phyloP scores from a whole-genome alignment of 2,888 invertebrate genomes.

The Acanthopleura granulata region DNA sequence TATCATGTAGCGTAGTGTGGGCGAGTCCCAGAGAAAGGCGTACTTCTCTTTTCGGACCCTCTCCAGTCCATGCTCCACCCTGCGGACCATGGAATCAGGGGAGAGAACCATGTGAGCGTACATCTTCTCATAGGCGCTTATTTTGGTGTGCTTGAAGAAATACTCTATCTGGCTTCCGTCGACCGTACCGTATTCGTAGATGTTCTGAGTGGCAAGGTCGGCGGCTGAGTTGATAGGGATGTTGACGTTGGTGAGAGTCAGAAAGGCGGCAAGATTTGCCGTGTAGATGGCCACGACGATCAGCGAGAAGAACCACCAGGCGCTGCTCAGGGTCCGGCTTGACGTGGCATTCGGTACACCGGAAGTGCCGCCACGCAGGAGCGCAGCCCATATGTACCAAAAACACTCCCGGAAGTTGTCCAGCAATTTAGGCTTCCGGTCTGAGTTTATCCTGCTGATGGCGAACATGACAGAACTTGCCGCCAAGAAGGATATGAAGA shows the following conservation, averaged over 20 bases:
- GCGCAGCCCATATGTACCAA: constrained; percentile 64
- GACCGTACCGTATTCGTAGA: constrained; percentile 62
- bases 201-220: constrained; percentile 44
- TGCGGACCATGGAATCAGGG: constrained; percentile 47
- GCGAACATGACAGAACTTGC: constrained; percentile 55
- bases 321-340: constrained; percentile 54
- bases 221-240: constrained; percentile 48
- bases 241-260: constrained; percentile 56
- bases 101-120: constrained; percentile 52
- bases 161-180: constrained; percentile 57
- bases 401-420: constrained; percentile 58
- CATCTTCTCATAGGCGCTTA: constrained; percentile 56
- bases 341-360: constrained; percentile 53
- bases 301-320: constrained; percentile 63
- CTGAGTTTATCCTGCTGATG: constrained; percentile 57
- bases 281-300: constrained; percentile 62
- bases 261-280: constrained; percentile 62
- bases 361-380: constrained; percentile 55
- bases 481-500: constrained; percentile 55
- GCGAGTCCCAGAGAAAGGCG: constrained; percentile 66
- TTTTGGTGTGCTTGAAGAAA: constrained; percentile 59
- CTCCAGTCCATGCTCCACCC: constrained; percentile 52
- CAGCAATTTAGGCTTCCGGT: constrained; percentile 36
- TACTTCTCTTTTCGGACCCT: constrained; percentile 53
- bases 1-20: constrained; percentile 54